Evolutionary conservation across 2,888 invertebrate species (phyloP), one percentile per base, ranked within the genome.

Genomic region (Dynastes tityus): DNA sequence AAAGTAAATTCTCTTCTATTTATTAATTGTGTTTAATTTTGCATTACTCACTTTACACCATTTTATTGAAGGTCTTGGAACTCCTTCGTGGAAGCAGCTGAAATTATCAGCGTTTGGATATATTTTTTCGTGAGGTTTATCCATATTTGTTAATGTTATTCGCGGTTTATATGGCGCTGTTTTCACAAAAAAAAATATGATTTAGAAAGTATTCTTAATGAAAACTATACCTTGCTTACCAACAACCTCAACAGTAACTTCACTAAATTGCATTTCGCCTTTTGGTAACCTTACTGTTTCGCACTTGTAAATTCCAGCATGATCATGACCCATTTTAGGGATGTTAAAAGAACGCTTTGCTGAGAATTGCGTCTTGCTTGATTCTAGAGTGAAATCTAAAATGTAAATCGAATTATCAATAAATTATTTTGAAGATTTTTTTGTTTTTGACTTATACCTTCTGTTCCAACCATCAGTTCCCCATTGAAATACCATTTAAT

Each of bases 21-120:
- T 22, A 0, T 22, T 22, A 22, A 22, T 22, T 64, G 13, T 45
- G 3, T 63, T 78, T 53, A 75, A 78, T 3, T 37, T 9, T 27
- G 61, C 81, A 83, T 49, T 84, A 85, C 86, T 58, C 90, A 94
- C 95, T 91, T 94, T 95, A 81, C 88, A 92, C 96, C 96, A 96
- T 0, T 86, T 87, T 0, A 96, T 90, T 0, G 81, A 86, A 0
- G 96, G 95, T 70, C 89, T 90, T 0, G 95, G 95, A 51, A 93
- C 90, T 2, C 92, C 93, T 53, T 85, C 85, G 0, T 90, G 92
- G 55, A 88, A 86, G 80, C 94, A 93, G 45, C 86, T 88, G 27
- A 94, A 88, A 68, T 88, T 83, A 11, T 90, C 82, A 40, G 84
- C 84, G 45, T 85, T 83, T 1, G 88, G 89, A 2, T 88, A 82